Percentiles rank a stretch among this genome's conserved stretches.
Evolutionary conservation across 1,140 invertebrate genomes (phyloP).

Genomic region (Dendroctonus ponderosae): DNA sequence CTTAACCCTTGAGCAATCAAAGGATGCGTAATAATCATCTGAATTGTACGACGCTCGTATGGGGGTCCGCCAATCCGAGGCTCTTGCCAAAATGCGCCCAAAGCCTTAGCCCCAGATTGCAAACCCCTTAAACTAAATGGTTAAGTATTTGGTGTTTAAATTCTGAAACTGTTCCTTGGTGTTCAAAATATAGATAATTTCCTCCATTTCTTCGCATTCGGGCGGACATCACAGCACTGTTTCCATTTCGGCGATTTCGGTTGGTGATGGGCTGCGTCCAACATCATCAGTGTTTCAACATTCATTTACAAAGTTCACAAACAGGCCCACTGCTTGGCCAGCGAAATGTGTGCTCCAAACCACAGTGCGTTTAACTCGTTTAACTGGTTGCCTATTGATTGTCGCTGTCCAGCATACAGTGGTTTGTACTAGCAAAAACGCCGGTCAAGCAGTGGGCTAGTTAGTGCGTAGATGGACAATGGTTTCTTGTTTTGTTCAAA

Average conservation of each 20-base stretch:
- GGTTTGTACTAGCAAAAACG: too few species aligned
- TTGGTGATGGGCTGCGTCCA: conserved; percentile 55
- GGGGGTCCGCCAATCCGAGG: neutral
- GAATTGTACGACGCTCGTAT: neutral
- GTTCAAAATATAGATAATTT: conserved; percentile 31
- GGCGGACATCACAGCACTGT: conserved; percentile 74
- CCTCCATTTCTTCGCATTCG: conserved; percentile 20
- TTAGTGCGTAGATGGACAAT: neutral
- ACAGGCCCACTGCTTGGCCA: too few species aligned
- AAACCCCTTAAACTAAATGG: conserved; percentile 10
- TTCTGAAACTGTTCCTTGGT: conserved; percentile 28
- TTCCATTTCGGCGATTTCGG: conserved; percentile 82
- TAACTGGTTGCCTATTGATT: too few species aligned
- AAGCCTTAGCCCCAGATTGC: neutral
- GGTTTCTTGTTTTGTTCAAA: neutral
- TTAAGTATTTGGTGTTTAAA: conserved; percentile 30
- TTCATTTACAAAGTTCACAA: neutral
- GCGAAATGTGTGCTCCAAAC: too few species aligned
- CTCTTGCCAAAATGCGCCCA: neutral
- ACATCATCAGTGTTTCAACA: conserved; percentile 16
- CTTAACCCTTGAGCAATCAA: neutral
- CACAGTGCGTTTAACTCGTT: too few species aligned
- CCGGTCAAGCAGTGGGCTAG: too few species aligned
- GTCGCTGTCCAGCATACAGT: neutral
- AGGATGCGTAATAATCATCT: neutral